These are phyloP conservation scores for Poicephalus meyeri DNA, from an alignment of 2,113 vertebrate species.

Conservation along the genomic window DNA sequence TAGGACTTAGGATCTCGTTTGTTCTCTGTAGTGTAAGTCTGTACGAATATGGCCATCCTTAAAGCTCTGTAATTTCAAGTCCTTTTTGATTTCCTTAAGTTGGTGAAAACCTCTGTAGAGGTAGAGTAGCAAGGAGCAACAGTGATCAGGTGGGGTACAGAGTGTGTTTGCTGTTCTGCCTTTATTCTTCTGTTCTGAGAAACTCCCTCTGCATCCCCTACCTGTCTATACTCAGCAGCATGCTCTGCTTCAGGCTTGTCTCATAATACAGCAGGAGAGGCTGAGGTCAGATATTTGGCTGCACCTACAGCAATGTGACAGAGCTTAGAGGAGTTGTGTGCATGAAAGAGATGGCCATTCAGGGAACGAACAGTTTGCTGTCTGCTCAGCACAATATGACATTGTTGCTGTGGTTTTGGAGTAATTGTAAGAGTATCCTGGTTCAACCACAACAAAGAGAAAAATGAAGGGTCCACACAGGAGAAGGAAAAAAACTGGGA, in stretches of 20 bases:
- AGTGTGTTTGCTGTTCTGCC: neutral
- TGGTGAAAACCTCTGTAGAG: neutral
- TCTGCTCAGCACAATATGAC: neutral
- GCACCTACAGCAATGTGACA: neutral
- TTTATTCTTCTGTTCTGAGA: neutral
- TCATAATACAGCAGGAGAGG: neutral
- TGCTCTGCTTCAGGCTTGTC: neutral
- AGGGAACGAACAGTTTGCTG: neutral
- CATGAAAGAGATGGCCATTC: neutral
- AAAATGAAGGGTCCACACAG: neutral
- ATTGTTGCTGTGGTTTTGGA: neutral
- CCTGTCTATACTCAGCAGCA: neutral
- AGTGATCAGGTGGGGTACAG: neutral
- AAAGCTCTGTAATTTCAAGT: neutral
- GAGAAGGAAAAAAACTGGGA: neutral
- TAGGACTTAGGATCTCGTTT: neutral
- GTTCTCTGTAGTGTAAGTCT: neutral
- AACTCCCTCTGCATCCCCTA: neutral
- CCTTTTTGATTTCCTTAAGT: neutral
- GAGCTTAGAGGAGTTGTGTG: neutral
- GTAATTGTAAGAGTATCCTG: neutral
- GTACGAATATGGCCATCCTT: neutral
- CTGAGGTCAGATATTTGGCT: neutral
- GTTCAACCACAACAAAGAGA: neutral
- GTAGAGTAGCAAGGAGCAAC: neutral